phyloP scores from a whole-genome alignment of 2,888 invertebrate species.

The Lamproptera curius region DNA sequence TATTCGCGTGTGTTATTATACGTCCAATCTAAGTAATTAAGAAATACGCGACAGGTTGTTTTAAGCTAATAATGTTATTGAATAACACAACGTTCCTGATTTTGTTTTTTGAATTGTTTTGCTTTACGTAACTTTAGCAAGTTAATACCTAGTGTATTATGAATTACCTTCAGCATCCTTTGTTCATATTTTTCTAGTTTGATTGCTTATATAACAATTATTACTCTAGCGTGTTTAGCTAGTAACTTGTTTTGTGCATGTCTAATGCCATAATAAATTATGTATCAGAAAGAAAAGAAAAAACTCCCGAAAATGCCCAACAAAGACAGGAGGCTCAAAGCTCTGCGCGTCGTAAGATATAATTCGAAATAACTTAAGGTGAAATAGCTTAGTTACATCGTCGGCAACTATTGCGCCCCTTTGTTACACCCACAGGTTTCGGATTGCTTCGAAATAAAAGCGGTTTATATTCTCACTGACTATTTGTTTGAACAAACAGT shows the following conservation, averaged over 20 bases:
- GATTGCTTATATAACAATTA: too few species aligned
- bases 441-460: constrained; percentile 62
- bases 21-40: neutral
- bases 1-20: constrained; percentile 4
- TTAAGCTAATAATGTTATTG: too few species aligned
- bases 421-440: constrained; percentile 54
- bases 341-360: constrained; percentile 8
- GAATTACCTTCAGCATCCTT: too few species aligned
- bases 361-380: constrained; percentile 22
- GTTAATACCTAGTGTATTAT: too few species aligned
- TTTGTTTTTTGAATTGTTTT: too few species aligned
- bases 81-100: too few species aligned
- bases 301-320: constrained; percentile 1
- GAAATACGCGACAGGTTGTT: neutral
- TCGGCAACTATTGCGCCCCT: constrained; percentile 45
- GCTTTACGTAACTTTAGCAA: too few species aligned
- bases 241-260: too few species aligned
- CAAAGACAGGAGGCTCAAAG: constrained; percentile 1
- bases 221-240: too few species aligned
- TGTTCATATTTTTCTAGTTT: too few species aligned
- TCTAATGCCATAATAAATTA: too few species aligned
- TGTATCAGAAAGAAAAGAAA: too few species aligned
- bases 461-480: constrained; percentile 61
- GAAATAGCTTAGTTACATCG: constrained; percentile 28
- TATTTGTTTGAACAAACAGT: constrained; percentile 62